Base-by-base conservation (phyloP, 1,140 invertebrate genomes). In the Nasonia giraulti region DNA sequence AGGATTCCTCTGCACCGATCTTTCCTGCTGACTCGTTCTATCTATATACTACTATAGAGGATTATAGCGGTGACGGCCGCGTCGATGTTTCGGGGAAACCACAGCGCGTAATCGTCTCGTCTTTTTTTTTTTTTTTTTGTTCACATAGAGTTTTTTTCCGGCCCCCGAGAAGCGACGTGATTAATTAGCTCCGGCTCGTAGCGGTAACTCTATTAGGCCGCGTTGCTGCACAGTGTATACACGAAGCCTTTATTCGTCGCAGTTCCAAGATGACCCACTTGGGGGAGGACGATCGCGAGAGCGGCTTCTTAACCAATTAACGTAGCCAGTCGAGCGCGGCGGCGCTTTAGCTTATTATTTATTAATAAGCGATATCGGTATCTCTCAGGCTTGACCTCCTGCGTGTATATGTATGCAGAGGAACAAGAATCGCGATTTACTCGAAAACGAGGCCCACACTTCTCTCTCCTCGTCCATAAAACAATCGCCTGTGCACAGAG, bases 301-400 rank as follows among this genome's bases (percentile, higher is more conserved):
- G 27, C 27, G 27, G 27, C 27, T 27, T 27, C 27, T 27, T 62
- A 55, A 62, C 47, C 71, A 82, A 82, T 82, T 82, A 82, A 82
- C 71, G 17, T 20, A 0, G 4, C 33, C 66, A 14, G 12, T 71
- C n/a, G 66, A 80, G 66, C 79, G 68, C 27, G 44, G 44, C 40
- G 20, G 37, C 66, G 23, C 23, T n/a, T 47, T 50, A 71, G 14
- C 68, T 0, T 71, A 71, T 71, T 62, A n/a, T 62, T 62, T 62
- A 62, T 62, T 62, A 71, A 71, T 71, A 33, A 71, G 11, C 23
- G 68, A 71, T n/a, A 27, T 27, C 66, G 62, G 44, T 47, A 50
- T 62, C 17, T 7, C 50, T 23, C 44, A 40, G 7, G 55, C 27
- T 12, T 31, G 68, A 31, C 68, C 68, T n/a, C 27, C 33, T 37